Conservation (phyloP, 2,113 vertebrate species). For the Nipponia nippon region DNA sequence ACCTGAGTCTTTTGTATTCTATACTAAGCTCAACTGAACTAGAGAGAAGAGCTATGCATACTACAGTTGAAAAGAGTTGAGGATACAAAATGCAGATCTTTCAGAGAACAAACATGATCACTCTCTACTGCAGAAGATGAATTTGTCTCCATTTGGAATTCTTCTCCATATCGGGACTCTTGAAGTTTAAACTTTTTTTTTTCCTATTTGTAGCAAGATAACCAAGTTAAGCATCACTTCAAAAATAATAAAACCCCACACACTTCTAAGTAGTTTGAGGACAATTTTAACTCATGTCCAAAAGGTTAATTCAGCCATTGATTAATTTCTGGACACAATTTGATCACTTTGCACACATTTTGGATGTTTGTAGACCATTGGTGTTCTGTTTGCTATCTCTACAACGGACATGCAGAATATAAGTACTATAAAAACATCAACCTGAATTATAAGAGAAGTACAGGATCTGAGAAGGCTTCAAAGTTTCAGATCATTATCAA, state of each 20-base stretch:
- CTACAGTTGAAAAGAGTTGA: neutral
- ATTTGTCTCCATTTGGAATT: neutral
- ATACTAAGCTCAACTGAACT: neutral
- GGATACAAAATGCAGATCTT: neutral
- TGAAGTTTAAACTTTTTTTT: neutral
- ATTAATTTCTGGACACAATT: neutral
- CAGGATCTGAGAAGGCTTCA: neutral
- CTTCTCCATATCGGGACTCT: neutral
- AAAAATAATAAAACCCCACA: accelerated
- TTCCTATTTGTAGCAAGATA: neutral
- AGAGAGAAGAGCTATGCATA: neutral
- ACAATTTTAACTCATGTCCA: neutral
- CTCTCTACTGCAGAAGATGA: neutral
- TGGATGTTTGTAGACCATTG: neutral
- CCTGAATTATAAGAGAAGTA: neutral
- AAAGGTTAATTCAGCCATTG: neutral
- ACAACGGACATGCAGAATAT: neutral
- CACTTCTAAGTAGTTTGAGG: neutral
- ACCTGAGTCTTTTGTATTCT: neutral
- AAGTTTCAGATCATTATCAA: neutral
- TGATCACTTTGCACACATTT: neutral
- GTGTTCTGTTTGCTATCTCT: neutral
- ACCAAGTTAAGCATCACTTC: neutral
- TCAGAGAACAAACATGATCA: accelerated
- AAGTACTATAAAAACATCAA: neutral